These are phyloP conservation scores for Temnothorax unifasciatus DNA, from an alignment of 2,888 invertebrate genomes.

Conservation along the genomic window DNA sequence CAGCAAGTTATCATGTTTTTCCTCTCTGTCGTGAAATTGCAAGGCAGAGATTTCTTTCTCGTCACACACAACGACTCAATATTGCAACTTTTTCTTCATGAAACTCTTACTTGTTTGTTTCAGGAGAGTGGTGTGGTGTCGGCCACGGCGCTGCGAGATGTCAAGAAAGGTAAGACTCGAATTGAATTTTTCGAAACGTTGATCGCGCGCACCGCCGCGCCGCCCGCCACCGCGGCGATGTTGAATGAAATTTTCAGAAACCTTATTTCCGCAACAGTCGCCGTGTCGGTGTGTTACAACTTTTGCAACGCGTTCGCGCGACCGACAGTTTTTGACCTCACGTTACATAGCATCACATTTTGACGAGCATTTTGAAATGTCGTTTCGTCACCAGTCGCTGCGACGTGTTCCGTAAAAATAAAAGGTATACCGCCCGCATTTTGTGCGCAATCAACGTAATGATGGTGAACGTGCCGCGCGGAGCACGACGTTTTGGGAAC, in stretches of 20 bases:
- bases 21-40: not conserved
- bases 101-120: slow-evolving; percentile 38
- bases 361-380: slow-evolving; percentile 43
- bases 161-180: slow-evolving; percentile 46
- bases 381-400: slow-evolving; percentile 37
- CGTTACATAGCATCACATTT: slow-evolving; percentile 24
- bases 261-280: slow-evolving; percentile 35
- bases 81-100: slow-evolving; percentile 33
- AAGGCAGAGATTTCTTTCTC: slow-evolving; percentile 19
- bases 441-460: slow-evolving; percentile 41
- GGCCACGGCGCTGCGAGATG: slow-evolving; percentile 5
- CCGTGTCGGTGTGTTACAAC: slow-evolving; percentile 24
- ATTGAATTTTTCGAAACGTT: slow-evolving; percentile 48
- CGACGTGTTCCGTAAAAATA: slow-evolving; percentile 49
- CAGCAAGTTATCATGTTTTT: not conserved
- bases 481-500: not conserved
- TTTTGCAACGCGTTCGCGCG: slow-evolving; percentile 25
- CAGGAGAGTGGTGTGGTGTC: slow-evolving; percentile 31
- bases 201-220: not conserved
- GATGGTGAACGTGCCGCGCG: not conserved
- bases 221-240: not conserved
- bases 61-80: not conserved
- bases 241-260: slow-evolving; percentile 47
- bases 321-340: not conserved
- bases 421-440: not conserved